phyloP scores from a whole-genome alignment of 2,113 vertebrate species.

The Carollia perspicillata region DNA sequence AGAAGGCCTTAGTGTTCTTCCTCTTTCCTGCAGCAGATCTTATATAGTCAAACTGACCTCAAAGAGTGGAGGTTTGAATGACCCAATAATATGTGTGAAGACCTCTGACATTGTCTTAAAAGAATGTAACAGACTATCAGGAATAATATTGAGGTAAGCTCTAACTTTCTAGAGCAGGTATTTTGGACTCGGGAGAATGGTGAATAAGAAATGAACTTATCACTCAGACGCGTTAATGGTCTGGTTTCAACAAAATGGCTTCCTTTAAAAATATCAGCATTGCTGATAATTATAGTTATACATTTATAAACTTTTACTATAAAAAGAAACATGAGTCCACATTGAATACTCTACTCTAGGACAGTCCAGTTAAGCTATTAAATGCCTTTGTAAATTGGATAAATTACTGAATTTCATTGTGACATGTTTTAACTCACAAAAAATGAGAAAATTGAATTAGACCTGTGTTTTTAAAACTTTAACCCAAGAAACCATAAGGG shows the following conservation, averaged over 20 bases:
- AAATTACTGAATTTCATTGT: neutral
- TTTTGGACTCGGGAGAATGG: neutral
- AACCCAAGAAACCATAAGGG: neutral
- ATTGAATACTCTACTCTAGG: neutral
- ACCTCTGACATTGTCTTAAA: slow-evolving; percentile 31
- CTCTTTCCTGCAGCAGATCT: neutral
- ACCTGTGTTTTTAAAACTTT: neutral
- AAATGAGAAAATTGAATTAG: neutral
- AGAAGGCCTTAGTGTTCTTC: neutral
- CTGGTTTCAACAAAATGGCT: neutral
- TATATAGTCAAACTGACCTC: neutral
- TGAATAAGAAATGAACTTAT: slow-evolving; percentile 36
- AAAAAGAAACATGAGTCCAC: neutral
- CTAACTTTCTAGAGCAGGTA: neutral
- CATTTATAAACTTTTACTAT: neutral
- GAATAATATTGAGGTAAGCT: neutral
- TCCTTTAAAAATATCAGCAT: neutral
- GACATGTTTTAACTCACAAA: neutral
- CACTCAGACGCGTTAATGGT: neutral
- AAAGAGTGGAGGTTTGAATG: neutral
- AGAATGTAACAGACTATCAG: neutral
- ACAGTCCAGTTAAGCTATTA: neutral
- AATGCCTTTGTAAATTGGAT: neutral
- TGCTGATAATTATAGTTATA: neutral
- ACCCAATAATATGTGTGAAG: neutral